phyloP scores from a whole-genome alignment of 2,797 vertebrate species.

The Mycteria americana region DNA sequence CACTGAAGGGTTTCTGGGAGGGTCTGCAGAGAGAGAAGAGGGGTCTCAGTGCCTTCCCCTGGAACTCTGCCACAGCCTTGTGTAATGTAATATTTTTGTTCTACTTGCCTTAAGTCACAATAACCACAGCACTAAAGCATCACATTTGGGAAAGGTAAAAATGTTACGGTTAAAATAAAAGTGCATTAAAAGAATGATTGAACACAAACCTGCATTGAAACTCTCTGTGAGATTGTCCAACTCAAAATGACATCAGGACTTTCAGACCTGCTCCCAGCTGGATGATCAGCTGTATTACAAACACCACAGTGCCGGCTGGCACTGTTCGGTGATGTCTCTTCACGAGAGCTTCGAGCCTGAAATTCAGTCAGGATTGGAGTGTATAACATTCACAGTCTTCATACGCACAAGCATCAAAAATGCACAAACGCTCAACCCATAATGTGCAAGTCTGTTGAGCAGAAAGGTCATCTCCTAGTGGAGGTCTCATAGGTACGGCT shows the following conservation, averaged over 20 bases:
- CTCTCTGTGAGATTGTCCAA: neutral
- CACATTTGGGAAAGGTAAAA: neutral
- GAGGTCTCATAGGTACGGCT: neutral
- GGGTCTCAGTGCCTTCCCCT: neutral
- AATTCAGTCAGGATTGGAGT: neutral
- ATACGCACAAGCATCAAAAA: neutral
- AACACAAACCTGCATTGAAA: neutral
- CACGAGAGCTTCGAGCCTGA: neutral
- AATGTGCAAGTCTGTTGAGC: neutral
- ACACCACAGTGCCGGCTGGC: neutral
- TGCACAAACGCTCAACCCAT: neutral
- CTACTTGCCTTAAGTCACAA: neutral
- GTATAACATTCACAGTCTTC: neutral
- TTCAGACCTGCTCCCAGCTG: neutral
- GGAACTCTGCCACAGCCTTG: neutral
- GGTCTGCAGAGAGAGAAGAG: neutral
- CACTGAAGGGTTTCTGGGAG: neutral
- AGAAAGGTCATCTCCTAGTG: neutral
- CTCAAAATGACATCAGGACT: neutral
- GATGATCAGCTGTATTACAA: neutral
- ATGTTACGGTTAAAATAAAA: neutral
- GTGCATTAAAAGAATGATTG: neutral
- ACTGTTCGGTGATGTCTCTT: neutral
- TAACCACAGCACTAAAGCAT: neutral
- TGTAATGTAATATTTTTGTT: neutral